Base-by-base conservation (phyloP, 2,797 vertebrate species). In the Rachycentron canadum region DNA sequence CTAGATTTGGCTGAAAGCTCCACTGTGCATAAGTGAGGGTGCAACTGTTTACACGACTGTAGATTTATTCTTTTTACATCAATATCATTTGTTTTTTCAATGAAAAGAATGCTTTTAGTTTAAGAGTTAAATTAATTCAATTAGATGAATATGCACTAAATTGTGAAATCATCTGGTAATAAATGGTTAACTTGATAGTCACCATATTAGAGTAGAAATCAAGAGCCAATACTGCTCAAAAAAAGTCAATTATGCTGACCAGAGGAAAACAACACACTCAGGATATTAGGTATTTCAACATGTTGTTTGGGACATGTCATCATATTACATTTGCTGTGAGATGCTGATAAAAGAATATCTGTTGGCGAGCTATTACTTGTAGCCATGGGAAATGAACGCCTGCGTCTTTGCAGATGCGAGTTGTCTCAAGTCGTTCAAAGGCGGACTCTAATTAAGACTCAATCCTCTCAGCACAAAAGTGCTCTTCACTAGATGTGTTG, bases 371-470 rank as follows among this genome's bases (percentile, higher is more conserved):
- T 76, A 58, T 85, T 71, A 70, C 56, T 17, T 40, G 50, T 40
- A 73, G 76, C 67, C 70, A 65, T 70, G 76, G 71, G 73, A 84
- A 86, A 88, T 72, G 49, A 85, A 67, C 16, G 49, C 13, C 65
- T 60, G 57, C 79, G 25, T 76, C 75, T 79, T 80, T 75, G 72
- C 76, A 78, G 76, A 85, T 83, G 83, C 52, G 59, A 50, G 61
- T 81, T 76, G 66, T 86, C 75, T 83, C 50, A 53, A 70, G 79
- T 83, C 61, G 70, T 82, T 82, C 71, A 86, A 81, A 84, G 61
- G 68, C 79, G 67, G 53, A 71, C 70, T 86, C 85, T 84, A 82
- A 88, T 87, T 83, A 86, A 89, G 69, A 86, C 79, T 38, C 67
- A 85, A 70, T 85, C 78, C 78, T 79, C 69, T 34, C 41, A 60